Conservation (phyloP, 2,113 vertebrate genomes). For the Miniopterus natalensis region DNA sequence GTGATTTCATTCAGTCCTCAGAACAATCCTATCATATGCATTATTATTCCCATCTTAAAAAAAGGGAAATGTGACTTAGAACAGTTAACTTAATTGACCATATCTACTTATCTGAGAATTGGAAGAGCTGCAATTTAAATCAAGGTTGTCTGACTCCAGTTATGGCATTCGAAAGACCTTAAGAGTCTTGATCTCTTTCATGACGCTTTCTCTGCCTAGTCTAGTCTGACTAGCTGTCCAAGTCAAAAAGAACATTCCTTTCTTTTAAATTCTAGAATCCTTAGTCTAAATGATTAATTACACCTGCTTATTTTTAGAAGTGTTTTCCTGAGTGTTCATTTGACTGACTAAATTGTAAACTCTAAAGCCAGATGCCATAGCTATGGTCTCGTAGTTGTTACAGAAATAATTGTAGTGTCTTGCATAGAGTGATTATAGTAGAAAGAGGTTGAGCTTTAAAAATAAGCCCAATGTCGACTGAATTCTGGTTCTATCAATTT, state of each 20-base stretch:
- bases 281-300: neutral
- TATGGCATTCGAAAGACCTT: neutral
- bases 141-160: neutral
- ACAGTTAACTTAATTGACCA: neutral
- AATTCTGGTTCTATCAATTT: neutral
- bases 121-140: neutral
- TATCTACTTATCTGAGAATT: neutral
- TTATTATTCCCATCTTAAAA: slow-evolving; percentile 45
- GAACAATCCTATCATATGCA: neutral
- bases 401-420: neutral
- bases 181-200: neutral
- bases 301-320: neutral
- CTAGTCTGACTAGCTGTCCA: neutral
- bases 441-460: neutral
- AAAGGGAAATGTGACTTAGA: neutral
- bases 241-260: neutral
- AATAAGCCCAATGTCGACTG: neutral
- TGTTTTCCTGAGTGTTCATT: neutral
- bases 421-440: neutral
- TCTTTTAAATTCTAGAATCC: slow-evolving; percentile 23
- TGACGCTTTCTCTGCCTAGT: neutral
- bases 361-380: neutral
- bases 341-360: neutral
- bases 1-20: slow-evolving; percentile 46
- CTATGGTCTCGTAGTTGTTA: neutral